Base-by-base conservation (phyloP, 1,140 invertebrate genomes). In the Leptoteleia sp. region DNA sequence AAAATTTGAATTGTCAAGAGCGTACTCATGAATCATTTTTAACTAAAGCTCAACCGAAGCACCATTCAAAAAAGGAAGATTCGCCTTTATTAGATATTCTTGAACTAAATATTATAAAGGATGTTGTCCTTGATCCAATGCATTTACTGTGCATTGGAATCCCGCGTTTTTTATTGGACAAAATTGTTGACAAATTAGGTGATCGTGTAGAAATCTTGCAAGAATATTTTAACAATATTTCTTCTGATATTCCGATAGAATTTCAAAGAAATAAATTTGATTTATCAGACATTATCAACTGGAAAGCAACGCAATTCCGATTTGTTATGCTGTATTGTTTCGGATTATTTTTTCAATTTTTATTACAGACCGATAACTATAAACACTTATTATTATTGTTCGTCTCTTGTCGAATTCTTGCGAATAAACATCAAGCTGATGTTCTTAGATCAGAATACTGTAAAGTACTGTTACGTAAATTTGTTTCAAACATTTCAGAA, bases 261-360 rank as follows among this genome's bases (percentile, higher is more conserved):
- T 77, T 77, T 48, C 57, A 68, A 38, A 47, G 62, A 35, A 77
- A 47, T 2, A 68, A 62, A 27, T 77, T 64, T 42, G 37, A 70
- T 43, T 15, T 77, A 8, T 47, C 31, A 4, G 73, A 77, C n/a
- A 35, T 71, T 19, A 27, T 15, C 8, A 77, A 64, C 15, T 62
- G 47, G 55, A 77, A 70, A 17, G 65, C 55, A 4, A 77, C 55
- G 3, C 55, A 77, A 15, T 77, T 64, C 43, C 25, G 73, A 25
- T 38, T 71, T 71, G 12, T 71, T 35, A n/a, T 50, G n/a, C 45
- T 71, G 13, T 61, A 71, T 15, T 15, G 19, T 33, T 45, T 54
- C 25, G 72, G 72, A 17, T 35, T 76, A 48, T 59, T 76, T 43
- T 43, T 59, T 11, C 35, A 65, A 37, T 40, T 9, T 35, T 6